Percentiles rank a stretch among this genome's conserved stretches.
Conservation (phyloP, 1,140 invertebrate genomes). For the Heliconius melpomene region DNA sequence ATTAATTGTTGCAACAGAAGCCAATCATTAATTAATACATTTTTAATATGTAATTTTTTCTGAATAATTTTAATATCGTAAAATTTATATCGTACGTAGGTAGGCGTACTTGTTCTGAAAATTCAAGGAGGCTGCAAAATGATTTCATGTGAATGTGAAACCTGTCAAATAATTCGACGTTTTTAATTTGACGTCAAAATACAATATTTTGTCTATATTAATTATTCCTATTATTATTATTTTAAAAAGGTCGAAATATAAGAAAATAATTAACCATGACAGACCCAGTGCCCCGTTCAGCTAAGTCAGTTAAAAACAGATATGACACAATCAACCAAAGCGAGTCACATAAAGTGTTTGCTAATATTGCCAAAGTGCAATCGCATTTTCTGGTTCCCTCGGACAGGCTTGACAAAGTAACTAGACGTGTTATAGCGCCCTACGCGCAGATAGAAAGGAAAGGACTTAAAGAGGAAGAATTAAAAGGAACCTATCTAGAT, state of each 20-base stretch:
- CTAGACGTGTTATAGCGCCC: conserved; percentile 79
- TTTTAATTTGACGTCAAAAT: conserved; percentile 1
- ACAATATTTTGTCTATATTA: background rate
- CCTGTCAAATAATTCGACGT: conserved; percentile 12
- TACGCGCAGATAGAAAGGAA: conserved; percentile 79
- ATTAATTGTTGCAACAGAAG: too few relatives aligned
- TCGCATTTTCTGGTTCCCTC: conserved; percentile 72
- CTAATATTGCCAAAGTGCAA: conserved; percentile 53
- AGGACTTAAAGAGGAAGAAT: conserved; percentile 61
- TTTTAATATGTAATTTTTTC: too few relatives aligned
- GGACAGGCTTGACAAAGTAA: conserved; percentile 74
- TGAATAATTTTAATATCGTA: too few relatives aligned
- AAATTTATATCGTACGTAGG: too few relatives aligned
- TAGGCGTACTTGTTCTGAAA: too few relatives aligned
- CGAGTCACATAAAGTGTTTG: conserved; percentile 34
- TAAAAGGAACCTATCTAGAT: conserved; percentile 61
- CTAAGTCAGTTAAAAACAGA: conserved; percentile 59
- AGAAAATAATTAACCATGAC: conserved; percentile 41
- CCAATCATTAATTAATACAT: too few relatives aligned
- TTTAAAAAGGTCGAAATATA: background rate
- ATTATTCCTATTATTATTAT: background rate
- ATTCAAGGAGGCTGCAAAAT: background rate
- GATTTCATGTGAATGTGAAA: background rate
- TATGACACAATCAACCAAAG: conserved; percentile 52
- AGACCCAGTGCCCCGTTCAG: conserved; percentile 48